Base-by-base conservation (phyloP, 2,888 invertebrate species). In the Reticulitermes lucifugus region DNA sequence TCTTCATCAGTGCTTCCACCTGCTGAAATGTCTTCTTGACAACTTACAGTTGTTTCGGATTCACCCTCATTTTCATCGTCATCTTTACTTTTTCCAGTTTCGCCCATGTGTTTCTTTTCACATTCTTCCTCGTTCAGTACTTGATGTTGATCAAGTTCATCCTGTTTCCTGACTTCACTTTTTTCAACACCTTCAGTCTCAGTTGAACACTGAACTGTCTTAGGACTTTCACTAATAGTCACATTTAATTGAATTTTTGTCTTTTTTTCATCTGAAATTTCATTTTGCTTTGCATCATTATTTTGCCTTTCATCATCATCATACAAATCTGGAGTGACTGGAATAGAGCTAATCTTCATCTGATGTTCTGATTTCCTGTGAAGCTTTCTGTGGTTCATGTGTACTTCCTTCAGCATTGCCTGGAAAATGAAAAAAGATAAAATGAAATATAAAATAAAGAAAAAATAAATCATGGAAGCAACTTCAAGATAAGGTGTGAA, bases 251-350 rank as follows among this genome's bases (percentile, higher is more conserved):
- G 18, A 46, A 65, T 35, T 77, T 84, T 84, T 22, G 70, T 80
- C 25, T 73, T 81, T 55, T 81, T 84, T 29, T 80, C 85, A 60
- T 85, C 79, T n/a, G 86, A 65, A n/a, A 55, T 21, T 7, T 84
- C 84, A 77, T 81, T 86, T 60, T 14, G 80, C 73, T 35, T 65
- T 35, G 35, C 46, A 25, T 70, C 75, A 18, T 51, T 65, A 21
- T 65, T 41, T 14, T 55, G 75, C 35, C 60, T 71, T 22, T 81
- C 80, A 43, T 79, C 79, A 25, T 79, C 79, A 46, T 81, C 81
- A 81, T 70, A 86, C 35, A 86, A 73, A 60, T 86, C 86, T 9
- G 86, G 86, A 84, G 84, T 83, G 35, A 41, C 77, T 77, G 81
- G 77, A 84, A 43, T 51, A 65, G 84, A 86, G 21, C 29, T 51